Evolutionary conservation across 2,888 invertebrate genomes (phyloP).

Genomic region (Xylocampa areola): DNA sequence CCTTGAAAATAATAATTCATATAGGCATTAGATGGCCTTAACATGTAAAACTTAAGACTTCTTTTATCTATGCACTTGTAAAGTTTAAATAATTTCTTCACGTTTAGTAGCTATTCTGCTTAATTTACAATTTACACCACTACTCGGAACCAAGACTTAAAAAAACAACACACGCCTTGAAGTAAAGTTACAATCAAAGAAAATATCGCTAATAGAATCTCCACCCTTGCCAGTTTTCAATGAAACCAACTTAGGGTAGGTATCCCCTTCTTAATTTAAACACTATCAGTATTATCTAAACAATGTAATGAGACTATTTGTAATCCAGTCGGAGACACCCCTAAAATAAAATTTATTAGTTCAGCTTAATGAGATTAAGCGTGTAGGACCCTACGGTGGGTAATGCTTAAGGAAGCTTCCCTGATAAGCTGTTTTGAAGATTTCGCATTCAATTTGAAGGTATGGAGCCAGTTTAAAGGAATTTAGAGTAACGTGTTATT

Average conservation of each 20-base stretch:
- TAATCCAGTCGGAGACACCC: constrained; percentile 65
- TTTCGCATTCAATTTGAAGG: constrained; percentile 15
- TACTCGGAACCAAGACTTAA: too few species aligned
- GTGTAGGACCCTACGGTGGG: constrained; percentile 42
- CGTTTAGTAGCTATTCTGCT: too few species aligned
- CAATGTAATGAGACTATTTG: constrained; percentile 72
- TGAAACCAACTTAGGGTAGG: constrained; percentile 33
- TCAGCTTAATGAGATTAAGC: constrained; percentile 64
- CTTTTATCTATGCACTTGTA: too few species aligned
- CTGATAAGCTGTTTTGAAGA: constrained; percentile 38
- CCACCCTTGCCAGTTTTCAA: constrained; percentile 41
- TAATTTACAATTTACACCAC: too few species aligned
- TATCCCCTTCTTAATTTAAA: constrained; percentile 55
- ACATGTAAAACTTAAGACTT: too few species aligned
- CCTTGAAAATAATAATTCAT: too few species aligned
- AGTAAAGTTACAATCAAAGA: constrained; percentile 52
- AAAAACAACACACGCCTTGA: too few species aligned
- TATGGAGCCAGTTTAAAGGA: background rate
- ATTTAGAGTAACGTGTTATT: too few species aligned
- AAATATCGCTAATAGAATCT: constrained; percentile 57
- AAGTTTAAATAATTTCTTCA: too few species aligned
- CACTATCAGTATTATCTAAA: constrained; percentile 71
- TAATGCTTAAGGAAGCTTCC: constrained; percentile 36
- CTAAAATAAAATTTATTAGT: constrained; percentile 72
- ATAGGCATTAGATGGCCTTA: too few species aligned